Evolutionary conservation across 2,888 invertebrate genomes (phyloP).

Genomic region (Ophioninae sp.): DNA sequence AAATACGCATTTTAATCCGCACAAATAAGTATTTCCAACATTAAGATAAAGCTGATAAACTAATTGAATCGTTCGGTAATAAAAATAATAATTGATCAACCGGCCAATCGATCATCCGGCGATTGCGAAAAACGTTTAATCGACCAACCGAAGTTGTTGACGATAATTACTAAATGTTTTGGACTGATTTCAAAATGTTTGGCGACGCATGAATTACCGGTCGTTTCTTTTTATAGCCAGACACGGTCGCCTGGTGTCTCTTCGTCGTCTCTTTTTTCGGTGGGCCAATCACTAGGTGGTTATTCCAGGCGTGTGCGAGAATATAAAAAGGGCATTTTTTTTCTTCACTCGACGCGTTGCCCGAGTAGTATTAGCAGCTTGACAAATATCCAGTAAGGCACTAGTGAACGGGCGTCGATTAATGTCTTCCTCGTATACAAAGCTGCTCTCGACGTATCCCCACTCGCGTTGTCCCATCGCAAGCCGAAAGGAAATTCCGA

Average conservation of each 20-base stretch:
- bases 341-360: constrained; percentile 4
- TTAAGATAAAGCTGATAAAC: no score
- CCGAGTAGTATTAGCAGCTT: constrained; percentile 52
- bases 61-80: no score
- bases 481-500: constrained; percentile 40
- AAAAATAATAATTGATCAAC: background rate
- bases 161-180: background rate
- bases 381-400: constrained; percentile 61
- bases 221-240: background rate
- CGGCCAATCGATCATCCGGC: background rate
- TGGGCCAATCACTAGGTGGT: constrained; percentile 8
- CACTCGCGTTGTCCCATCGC: constrained; percentile 47
- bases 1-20: no score
- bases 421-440: constrained; percentile 57
- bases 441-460: constrained; percentile 50
- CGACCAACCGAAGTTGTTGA: background rate
- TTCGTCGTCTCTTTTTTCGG: constrained; percentile 24
- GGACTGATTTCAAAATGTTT: background rate
- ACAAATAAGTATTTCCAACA: no score
- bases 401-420: constrained; percentile 60
- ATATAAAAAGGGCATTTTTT: constrained; percentile 16
- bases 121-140: background rate
- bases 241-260: constrained; percentile 19
- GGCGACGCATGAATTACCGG: background rate
- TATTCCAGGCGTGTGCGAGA: constrained; percentile 3